Evolutionary conservation across 2,797 vertebrate species (phyloP), one percentile per base, ranked within the genome.

Genomic region (Phrynocephalus guinanensis): DNA sequence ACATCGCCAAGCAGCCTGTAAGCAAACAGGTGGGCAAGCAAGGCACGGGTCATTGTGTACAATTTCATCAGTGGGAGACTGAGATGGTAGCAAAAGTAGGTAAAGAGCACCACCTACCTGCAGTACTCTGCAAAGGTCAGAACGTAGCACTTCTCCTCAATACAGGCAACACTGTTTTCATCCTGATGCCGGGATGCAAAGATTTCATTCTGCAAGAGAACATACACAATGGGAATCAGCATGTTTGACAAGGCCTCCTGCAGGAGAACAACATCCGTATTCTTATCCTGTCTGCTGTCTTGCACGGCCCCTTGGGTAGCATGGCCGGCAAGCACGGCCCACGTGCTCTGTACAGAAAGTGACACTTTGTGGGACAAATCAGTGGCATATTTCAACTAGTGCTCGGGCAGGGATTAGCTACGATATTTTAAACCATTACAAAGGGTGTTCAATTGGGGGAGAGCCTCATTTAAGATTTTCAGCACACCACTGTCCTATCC

Each of bases 61-160:
- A 60, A 60, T 0, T 38, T 1, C 56, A 28, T 67, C 15, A 28
- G 26, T 6, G 71, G 83, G 67, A n/a, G 26, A 9, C 5, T 10
- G 26, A 78, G 38, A 66, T 9, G 0, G 30, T 38, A 80, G 63
- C 24, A 78, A 90, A 90, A 88, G 91, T 91, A 90, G 76, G 90
- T 76, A 18, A 79, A 89, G 90, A 88, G 91, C 87, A 68, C 91
- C 90, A 95, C 98, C 96, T 96, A 99, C 99, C 99, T 99, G 98
- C 99, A 99, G 97, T 99, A 99, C 97, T 99, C 99, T 88, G 98
- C 98, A 96, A 99, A 97, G 91, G 99, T 99, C 95, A 99, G 97
- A 94, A 99, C 99, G 50, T 99, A 99, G 97, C 99, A 99, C 96
- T 99, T 99, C 96, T 99, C 99, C 96, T 99, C 99, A 22, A 99